A percentile compares a stretch with the other conserved stretches of the same genome.
Conservation (phyloP, 2,888 invertebrate species). For the Griposia aprilina region DNA sequence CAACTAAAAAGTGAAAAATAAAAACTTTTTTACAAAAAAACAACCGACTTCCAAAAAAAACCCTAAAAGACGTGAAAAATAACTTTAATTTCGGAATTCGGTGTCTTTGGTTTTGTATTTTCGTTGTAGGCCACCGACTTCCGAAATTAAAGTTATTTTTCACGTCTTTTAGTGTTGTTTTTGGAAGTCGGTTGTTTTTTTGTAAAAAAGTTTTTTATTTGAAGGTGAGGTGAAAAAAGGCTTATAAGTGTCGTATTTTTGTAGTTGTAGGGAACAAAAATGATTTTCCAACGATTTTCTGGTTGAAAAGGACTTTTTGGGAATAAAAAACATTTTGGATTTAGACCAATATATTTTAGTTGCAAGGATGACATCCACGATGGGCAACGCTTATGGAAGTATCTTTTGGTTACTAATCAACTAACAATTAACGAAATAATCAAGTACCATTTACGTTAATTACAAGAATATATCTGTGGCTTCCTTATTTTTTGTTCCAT, state of each 20-base stretch:
- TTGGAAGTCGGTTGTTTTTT: too few species aligned
- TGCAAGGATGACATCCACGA: not conserved
- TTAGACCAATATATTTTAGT: not conserved
- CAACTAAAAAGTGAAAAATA: too few species aligned
- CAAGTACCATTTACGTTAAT: conserved; percentile 60
- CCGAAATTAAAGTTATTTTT: too few species aligned
- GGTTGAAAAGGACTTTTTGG: not conserved
- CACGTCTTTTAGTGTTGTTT: too few species aligned
- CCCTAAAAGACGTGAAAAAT: too few species aligned
- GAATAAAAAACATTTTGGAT: not conserved
- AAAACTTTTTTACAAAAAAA: too few species aligned
- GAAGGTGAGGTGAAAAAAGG: not conserved
- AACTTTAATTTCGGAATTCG: too few species aligned
- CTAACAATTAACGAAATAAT: conserved; percentile 30
- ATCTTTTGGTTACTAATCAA: not conserved
- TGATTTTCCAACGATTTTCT: not conserved
- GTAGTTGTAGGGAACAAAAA: not conserved
- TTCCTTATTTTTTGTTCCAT: conserved; percentile 69
- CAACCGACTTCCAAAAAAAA: too few species aligned
- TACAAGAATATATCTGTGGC: conserved; percentile 57
- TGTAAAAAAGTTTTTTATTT: too few species aligned
- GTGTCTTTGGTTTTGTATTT: too few species aligned
- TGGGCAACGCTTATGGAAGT: not conserved
- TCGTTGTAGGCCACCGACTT: too few species aligned
- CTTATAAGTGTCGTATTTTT: not conserved